Base-by-base conservation (phyloP, 2,888 invertebrate genomes). In the Parnassius glacialis region DNA sequence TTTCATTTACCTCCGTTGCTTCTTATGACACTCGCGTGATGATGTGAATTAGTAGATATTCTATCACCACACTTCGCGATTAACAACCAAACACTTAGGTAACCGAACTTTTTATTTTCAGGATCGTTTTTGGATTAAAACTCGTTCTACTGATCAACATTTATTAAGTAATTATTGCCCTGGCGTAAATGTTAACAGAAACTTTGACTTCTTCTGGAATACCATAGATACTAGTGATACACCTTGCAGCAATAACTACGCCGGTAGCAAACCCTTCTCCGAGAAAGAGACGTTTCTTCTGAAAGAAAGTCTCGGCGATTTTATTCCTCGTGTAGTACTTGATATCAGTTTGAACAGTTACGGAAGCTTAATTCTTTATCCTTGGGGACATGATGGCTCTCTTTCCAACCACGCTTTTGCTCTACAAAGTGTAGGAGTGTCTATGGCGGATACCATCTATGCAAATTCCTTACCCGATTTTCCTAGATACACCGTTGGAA, bases 331-430 rank as follows among this genome's bases (percentile, higher is more conserved):
- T 12, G 86, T 93, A 25, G 92, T 94, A 57, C 83, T 95, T 64
- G 97, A 95, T 76, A 74, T 96, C 11, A 94, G 95, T 0, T 85
- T 96, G 66, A 97, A 97, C 75, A 94, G 96, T 13, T 96, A 93
- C 71, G 96, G 96, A 12, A 92, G 93, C 67, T 94, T 93, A 79
- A 80, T 95, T 41, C 76, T 95, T 2, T 95, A 95, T 73, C 94
- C 95, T 0, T 95, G 94, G 94, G 95, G 94, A 1, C 94, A 92
- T 66, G 92, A 93, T 20, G 83, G 84, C 52, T 76, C 80, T 3
- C 75, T 92, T 48, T 93, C 93, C 2, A 78, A 79, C 2, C 91
- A 94, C 59, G 88, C 85, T 9, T 78, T 87, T 0, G 81, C 80
- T 57, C 83, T 94, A 0, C 85, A 90, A n/a, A 68, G 72, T 1